phyloP scores from a whole-genome alignment of 2,113 vertebrate species.

The Zosterops hypoxanthus region DNA sequence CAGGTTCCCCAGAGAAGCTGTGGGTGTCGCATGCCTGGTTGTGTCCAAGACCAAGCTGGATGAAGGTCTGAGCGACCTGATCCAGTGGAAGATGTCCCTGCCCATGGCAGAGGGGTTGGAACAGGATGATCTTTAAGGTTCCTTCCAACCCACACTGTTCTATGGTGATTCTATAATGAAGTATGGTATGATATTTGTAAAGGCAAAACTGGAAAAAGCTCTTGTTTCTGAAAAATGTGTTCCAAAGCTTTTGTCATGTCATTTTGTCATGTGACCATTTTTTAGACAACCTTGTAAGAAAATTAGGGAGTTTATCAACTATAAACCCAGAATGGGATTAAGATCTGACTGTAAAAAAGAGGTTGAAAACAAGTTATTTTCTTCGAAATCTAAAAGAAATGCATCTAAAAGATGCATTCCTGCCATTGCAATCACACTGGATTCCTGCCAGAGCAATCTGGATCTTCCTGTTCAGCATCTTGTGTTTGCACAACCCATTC shows the following conservation, averaged over 20 bases:
- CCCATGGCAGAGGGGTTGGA: not conserved
- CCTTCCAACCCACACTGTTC: not conserved
- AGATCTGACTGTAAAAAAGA: not conserved
- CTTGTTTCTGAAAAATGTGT: not conserved
- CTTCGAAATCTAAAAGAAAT: not conserved
- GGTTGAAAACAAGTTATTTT: not conserved
- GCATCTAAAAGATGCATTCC: not conserved
- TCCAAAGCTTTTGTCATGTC: not conserved
- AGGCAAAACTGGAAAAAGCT: not conserved
- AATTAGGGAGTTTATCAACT: not conserved
- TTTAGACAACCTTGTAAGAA: not conserved
- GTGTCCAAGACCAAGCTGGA: not conserved
- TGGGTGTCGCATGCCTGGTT: not conserved
- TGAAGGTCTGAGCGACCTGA: not conserved
- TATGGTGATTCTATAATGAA: not conserved
- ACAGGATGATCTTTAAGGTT: not conserved
- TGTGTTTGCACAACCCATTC: not conserved
- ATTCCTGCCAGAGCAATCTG: not conserved
- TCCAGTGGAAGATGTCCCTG: not conserved
- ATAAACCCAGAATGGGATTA: not conserved
- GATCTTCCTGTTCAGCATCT: not conserved
- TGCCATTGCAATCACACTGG: not conserved
- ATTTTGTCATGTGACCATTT: not conserved
- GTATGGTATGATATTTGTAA: not conserved
- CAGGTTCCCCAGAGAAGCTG: not conserved